phyloP scores from a whole-genome alignment of 2,113 vertebrate species.

The Baryphthengus martii region DNA sequence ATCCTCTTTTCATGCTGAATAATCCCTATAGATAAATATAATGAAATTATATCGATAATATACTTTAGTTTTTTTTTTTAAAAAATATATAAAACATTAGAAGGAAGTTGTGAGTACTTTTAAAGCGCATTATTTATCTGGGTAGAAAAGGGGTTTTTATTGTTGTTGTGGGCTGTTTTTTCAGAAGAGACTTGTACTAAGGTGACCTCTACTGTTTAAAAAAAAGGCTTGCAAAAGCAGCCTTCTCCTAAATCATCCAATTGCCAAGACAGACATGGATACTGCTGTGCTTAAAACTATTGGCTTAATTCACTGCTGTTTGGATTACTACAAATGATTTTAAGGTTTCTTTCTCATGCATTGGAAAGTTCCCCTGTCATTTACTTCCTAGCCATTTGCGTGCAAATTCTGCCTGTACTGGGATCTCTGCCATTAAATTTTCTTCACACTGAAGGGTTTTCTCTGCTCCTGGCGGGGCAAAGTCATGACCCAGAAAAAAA shows the following conservation, averaged over 20 bases:
- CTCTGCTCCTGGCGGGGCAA: slow-evolving; percentile 77
- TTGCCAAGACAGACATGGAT: slow-evolving; percentile 62
- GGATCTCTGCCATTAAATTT: slow-evolving; percentile 77
- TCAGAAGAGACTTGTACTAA: slow-evolving; percentile 74
- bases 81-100: slow-evolving; percentile 50
- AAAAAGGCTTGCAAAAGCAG: slow-evolving; percentile 73
- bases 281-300: slow-evolving; percentile 68
- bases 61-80: background rate
- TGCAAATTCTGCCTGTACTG: slow-evolving; percentile 73
- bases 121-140: slow-evolving; percentile 56
- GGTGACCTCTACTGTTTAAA: slow-evolving; percentile 80
- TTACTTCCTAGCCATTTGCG: slow-evolving; percentile 71
- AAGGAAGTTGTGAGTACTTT: slow-evolving; percentile 50
- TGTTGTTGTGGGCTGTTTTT: slow-evolving; percentile 22
- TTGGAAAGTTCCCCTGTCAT: slow-evolving; percentile 73
- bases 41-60: slow-evolving; percentile 9
- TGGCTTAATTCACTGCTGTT: slow-evolving; percentile 71
- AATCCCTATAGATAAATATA: background rate
- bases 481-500: slow-evolving; percentile 84
- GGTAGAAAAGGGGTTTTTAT: slow-evolving; percentile 37
- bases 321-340: slow-evolving; percentile 67
- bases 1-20: background rate
- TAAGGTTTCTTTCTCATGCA: slow-evolving; percentile 60
- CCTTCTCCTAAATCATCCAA: slow-evolving; percentile 64
- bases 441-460: slow-evolving; percentile 78